phyloP scores from a whole-genome alignment of 2,797 vertebrate species.

The Protosalanx chinensis region DNA sequence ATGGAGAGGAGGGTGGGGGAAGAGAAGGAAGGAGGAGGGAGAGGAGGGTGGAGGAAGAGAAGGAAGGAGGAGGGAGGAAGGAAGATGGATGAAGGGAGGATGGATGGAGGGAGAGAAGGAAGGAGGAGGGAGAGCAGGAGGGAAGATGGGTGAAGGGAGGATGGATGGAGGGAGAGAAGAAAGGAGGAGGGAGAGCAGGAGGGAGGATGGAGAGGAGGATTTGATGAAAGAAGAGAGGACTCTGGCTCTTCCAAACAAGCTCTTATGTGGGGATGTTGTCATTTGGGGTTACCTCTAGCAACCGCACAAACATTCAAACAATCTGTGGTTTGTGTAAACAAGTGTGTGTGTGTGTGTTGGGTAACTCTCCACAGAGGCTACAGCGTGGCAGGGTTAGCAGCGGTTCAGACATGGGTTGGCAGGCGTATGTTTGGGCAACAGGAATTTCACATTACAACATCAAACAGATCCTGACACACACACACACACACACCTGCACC shows the following conservation, averaged over 20 bases:
- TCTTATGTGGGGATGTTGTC: constrained; percentile 48
- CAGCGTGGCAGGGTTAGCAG: constrained; percentile 26
- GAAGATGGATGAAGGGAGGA: constrained; percentile 21
- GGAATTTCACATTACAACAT: constrained; percentile 54
- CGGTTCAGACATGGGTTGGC: constrained; percentile 40
- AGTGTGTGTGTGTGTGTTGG: constrained; percentile 29
- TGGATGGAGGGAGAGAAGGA: neutral
- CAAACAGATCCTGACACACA: constrained; percentile 30
- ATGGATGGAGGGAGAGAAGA: constrained; percentile 24
- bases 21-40: too few relatives aligned
- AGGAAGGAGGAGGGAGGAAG: constrained; percentile 15
- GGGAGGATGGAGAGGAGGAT: constrained; percentile 46
- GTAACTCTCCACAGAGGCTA: constrained; percentile 26
- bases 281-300: constrained; percentile 53
- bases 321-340: constrained; percentile 19
- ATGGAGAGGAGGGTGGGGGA: too few relatives aligned
- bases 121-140: constrained; percentile 40
- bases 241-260: constrained; percentile 47
- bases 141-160: too few relatives aligned
- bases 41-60: constrained; percentile 47
- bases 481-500: neutral
- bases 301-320: constrained; percentile 50
- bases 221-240: constrained; percentile 43
- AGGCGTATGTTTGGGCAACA: constrained; percentile 32
- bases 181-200: constrained; percentile 3